Percentiles rank a stretch among this genome's conserved stretches.
phyloP scores from a whole-genome alignment of 2,888 invertebrate genomes.

The Apotomis turbidana region DNA sequence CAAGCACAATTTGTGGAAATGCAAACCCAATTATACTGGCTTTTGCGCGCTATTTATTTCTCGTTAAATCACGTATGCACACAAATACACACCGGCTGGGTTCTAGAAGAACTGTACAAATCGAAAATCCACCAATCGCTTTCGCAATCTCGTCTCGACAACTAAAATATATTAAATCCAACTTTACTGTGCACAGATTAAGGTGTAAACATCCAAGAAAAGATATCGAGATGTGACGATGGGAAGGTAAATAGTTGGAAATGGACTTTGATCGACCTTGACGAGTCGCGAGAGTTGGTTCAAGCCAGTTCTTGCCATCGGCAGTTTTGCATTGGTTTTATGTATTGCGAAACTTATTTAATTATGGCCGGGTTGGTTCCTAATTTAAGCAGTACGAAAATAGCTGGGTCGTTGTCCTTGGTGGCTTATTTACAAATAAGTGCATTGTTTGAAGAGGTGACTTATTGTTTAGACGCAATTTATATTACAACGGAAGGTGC shows the following conservation, averaged over 20 bases:
- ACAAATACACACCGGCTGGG: slow-evolving; percentile 1
- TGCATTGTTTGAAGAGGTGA: not conserved
- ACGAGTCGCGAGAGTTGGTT: slow-evolving; percentile 46
- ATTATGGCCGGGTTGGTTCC: not conserved
- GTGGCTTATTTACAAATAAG: not conserved
- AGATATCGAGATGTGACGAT: slow-evolving; percentile 1
- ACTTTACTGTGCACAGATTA: not conserved
- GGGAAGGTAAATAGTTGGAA: slow-evolving; percentile 3
- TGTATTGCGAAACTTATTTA: slow-evolving; percentile 24
- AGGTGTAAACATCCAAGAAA: slow-evolving; percentile 1
- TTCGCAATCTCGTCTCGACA: not conserved
- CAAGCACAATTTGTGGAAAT: not conserved
- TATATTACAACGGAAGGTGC: too few species aligned
- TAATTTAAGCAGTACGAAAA: slow-evolving; percentile 8
- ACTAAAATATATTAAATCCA: not conserved
- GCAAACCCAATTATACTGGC: not conserved
- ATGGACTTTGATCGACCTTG: slow-evolving; percentile 75
- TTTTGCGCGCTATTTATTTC: slow-evolving; percentile 17
- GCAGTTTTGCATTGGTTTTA: slow-evolving; percentile 26
- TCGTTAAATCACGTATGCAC: slow-evolving; percentile 15
- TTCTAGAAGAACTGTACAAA: slow-evolving; percentile 41
- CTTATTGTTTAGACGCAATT: too few species aligned
- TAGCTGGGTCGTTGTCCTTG: slow-evolving; percentile 1
- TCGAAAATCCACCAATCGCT: slow-evolving; percentile 36
- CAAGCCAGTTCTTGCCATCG: slow-evolving; percentile 27